Evolutionary conservation across 2,888 invertebrate species (phyloP).

Genomic region (Mayetiola destructor): DNA sequence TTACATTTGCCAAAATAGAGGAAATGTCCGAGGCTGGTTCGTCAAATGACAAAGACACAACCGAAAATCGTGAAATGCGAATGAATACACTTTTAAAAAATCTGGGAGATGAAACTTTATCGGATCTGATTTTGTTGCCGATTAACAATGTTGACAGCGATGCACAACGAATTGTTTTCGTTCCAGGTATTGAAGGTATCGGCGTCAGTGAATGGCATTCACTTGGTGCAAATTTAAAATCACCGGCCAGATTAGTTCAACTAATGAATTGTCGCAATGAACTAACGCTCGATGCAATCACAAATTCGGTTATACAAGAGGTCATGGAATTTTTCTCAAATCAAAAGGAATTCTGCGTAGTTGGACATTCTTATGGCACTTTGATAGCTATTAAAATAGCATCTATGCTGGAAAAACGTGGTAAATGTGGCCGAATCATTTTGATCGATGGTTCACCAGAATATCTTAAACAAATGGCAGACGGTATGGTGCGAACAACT

Average conservation of each 20-base stretch:
- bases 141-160: slow-evolving; percentile 38
- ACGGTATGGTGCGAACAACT: slow-evolving; percentile 21
- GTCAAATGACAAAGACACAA: slow-evolving; percentile 19
- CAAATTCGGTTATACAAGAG: not conserved
- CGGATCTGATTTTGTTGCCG: slow-evolving; percentile 38
- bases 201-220: slow-evolving; percentile 24
- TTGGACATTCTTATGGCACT: slow-evolving; percentile 83
- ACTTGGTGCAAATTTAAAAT: slow-evolving; percentile 32
- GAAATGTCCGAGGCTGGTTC: slow-evolving; percentile 22
- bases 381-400: slow-evolving; percentile 64
- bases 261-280: slow-evolving; percentile 24
- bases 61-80: not conserved
- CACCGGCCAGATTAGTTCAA: slow-evolving; percentile 41
- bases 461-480: slow-evolving; percentile 41
- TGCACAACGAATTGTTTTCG: not conserved
- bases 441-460: slow-evolving; percentile 73
- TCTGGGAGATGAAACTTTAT: slow-evolving; percentile 39
- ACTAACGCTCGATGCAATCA: not conserved
- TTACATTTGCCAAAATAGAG: slow-evolving; percentile 48
- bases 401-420: slow-evolving; percentile 50
- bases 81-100: slow-evolving; percentile 36
- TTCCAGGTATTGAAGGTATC: slow-evolving; percentile 39
- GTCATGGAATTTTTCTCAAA: not conserved
- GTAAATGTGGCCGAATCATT: slow-evolving; percentile 46
- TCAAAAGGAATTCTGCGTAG: slow-evolving; percentile 45